These are phyloP conservation scores for Tillus elongatus DNA, from an alignment of 2,888 invertebrate genomes.

Conservation along the genomic window DNA sequence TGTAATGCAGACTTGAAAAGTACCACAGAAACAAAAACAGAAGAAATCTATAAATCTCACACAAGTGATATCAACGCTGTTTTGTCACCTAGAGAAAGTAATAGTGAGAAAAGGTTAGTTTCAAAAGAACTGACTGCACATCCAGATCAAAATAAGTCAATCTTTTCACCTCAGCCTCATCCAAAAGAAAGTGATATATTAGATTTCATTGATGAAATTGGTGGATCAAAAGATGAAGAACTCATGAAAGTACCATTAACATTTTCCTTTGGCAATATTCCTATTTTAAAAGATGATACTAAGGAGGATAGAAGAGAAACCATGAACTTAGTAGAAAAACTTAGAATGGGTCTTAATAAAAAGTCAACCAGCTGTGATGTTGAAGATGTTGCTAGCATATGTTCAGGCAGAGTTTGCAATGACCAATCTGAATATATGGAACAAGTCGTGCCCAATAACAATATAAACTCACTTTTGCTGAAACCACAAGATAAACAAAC, in stretches of 20 bases:
- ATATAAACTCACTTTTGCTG: slow-evolving; percentile 16
- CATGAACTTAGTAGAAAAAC: slow-evolving; percentile 72
- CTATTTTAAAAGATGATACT: slow-evolving; percentile 64
- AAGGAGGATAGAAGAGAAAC: slow-evolving; percentile 80
- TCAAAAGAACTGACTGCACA: neutral
- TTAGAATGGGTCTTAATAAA: slow-evolving; percentile 63
- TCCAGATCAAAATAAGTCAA: slow-evolving; percentile 36
- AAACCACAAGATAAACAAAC: slow-evolving; percentile 9
- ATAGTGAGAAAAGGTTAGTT: neutral
- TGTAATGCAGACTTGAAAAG: neutral
- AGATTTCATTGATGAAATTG: slow-evolving; percentile 56
- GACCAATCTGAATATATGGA: slow-evolving; percentile 33
- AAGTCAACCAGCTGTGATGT: slow-evolving; percentile 46
- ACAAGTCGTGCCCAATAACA: slow-evolving; percentile 33
- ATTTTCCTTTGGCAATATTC: slow-evolving; percentile 57
- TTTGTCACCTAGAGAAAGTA: neutral
- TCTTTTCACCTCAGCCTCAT: slow-evolving; percentile 63
- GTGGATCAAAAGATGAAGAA: slow-evolving; percentile 50
- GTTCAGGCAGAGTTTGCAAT: slow-evolving; percentile 39
- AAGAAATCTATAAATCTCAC: too few species aligned
- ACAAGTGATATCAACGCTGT: neutral
- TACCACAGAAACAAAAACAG: too few species aligned
- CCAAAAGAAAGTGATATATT: slow-evolving; percentile 51
- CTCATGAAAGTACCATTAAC: slow-evolving; percentile 50
- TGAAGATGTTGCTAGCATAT: slow-evolving; percentile 34